Percentiles rank a stretch among this genome's conserved stretches.
phyloP scores from a whole-genome alignment of 2,113 vertebrate genomes.

The Pelusios castaneus region DNA sequence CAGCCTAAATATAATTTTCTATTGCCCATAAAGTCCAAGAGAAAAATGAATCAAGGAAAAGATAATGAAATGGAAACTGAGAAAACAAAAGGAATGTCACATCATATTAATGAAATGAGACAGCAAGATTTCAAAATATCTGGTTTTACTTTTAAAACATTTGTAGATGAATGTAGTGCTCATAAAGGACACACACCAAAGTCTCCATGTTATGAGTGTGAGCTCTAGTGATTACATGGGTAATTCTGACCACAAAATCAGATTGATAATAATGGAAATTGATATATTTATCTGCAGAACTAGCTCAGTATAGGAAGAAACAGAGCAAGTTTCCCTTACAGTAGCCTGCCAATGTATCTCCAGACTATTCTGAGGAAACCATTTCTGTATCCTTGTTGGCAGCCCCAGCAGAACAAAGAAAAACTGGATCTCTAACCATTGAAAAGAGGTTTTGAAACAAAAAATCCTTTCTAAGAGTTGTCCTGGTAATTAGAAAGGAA shows the following conservation, averaged over 20 bases:
- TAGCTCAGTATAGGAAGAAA: neutral
- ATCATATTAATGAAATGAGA: neutral
- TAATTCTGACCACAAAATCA: neutral
- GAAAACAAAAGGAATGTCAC: neutral
- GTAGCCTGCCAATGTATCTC: neutral
- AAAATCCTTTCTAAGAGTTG: slow-evolving; percentile 39
- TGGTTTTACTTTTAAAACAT: rapidly evolving
- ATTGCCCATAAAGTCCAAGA: neutral
- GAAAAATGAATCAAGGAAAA: neutral
- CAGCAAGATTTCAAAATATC: neutral
- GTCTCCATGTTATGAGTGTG: neutral
- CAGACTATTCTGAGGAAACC: neutral
- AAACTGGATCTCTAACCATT: neutral
- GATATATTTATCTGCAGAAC: neutral
- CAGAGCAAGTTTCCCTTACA: neutral
- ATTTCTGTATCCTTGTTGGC: neutral
- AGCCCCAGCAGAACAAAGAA: no score
- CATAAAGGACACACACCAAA: neutral
- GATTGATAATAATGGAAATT: neutral
- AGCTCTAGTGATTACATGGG: neutral
- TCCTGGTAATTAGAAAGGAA: neutral
- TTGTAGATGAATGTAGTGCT: neutral
- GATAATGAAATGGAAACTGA: neutral
- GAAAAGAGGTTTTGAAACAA: slow-evolving; percentile 37
- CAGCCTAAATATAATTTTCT: neutral